Evolutionary conservation across 2,888 invertebrate species (phyloP).

Genomic region (Lycia hirtaria): DNA sequence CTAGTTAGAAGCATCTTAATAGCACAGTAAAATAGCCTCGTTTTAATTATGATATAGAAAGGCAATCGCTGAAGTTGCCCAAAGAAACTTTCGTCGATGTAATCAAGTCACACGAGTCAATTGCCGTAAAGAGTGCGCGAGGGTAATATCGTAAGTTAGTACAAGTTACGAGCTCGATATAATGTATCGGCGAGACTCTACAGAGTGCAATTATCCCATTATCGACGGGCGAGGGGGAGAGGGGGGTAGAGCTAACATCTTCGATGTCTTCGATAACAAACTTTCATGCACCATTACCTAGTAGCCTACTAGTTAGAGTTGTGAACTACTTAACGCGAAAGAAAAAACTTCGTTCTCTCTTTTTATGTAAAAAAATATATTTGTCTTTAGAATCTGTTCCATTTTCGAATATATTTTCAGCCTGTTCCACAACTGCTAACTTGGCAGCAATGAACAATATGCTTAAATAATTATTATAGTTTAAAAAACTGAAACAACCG

Average conservation of each 20-base stretch:
- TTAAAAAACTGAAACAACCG: too few species aligned
- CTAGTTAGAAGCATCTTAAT: too few species aligned
- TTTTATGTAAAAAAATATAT: too few species aligned
- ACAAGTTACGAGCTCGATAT: constrained; percentile 4
- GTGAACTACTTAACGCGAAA: too few species aligned
- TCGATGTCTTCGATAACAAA: constrained; percentile 1
- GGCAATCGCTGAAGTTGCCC: constrained; percentile 4
- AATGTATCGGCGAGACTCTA: constrained; percentile 4
- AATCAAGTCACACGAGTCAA: constrained; percentile 10
- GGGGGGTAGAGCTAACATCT: neutral
- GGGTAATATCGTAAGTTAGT: neutral
- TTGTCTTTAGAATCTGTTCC: too few species aligned
- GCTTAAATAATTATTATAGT: too few species aligned
- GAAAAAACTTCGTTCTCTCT: too few species aligned
- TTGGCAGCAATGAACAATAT: too few species aligned
- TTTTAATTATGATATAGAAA: neutral
- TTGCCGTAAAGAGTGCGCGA: neutral
- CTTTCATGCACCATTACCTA: constrained; percentile 3
- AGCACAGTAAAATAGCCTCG: neutral
- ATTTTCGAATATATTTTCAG: too few species aligned
- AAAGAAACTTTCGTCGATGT: constrained; percentile 5
- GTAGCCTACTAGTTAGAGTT: neutral
- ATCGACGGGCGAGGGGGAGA: neutral
- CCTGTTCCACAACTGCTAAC: too few species aligned
- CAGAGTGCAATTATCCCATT: constrained; percentile 25